Evolutionary conservation across 2,797 vertebrate genomes (phyloP).

Genomic region (Zalophus californianus): DNA sequence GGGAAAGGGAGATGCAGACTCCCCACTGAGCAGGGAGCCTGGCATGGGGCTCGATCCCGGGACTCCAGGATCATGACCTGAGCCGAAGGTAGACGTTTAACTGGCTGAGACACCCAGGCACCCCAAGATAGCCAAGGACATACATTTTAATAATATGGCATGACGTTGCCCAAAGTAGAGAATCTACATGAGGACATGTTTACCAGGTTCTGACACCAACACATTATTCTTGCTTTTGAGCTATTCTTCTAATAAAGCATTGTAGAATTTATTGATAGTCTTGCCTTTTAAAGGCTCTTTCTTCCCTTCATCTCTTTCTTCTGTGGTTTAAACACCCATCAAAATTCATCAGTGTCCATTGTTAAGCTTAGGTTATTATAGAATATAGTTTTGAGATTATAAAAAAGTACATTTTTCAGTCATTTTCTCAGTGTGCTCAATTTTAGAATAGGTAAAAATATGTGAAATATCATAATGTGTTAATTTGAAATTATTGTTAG

Average conservation of each 20-base stretch:
- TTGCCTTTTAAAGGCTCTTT: background rate
- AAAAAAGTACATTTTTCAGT: background rate
- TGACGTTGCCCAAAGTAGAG: background rate
- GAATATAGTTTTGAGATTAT: background rate
- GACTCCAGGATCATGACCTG: too few relatives aligned
- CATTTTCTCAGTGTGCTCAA: background rate
- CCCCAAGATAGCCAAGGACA: background rate
- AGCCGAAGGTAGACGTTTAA: too few relatives aligned
- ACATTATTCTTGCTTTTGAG: background rate
- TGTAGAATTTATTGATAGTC: background rate
- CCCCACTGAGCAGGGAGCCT: too few relatives aligned
- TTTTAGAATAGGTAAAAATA: background rate
- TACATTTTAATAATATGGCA: background rate
- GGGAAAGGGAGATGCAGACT: too few relatives aligned
- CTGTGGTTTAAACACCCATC: background rate
- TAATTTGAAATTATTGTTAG: background rate
- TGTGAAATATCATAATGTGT: background rate
- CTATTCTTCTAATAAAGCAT: background rate
- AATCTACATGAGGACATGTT: background rate
- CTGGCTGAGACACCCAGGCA: too few relatives aligned
- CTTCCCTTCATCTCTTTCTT: background rate
- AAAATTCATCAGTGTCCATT: background rate
- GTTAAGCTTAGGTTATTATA: background rate
- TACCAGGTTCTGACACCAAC: background rate
- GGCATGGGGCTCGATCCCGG: too few relatives aligned